phyloP scores from a whole-genome alignment of 2,888 invertebrate genomes.

The Oeneis ivallda region DNA sequence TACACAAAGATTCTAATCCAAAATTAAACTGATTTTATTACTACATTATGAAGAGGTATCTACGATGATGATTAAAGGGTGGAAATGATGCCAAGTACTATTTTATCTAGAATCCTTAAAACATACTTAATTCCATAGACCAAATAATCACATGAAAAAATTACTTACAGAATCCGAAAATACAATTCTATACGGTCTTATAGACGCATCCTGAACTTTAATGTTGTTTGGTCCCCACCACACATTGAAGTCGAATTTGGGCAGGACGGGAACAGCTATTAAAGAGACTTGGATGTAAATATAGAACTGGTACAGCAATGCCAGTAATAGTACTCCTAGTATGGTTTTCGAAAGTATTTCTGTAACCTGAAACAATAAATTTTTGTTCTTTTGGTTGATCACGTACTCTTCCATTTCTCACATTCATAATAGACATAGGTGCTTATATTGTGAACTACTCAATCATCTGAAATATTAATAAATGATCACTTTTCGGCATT shows the following conservation, averaged over 20 bases:
- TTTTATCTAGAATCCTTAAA: too few relatives aligned
- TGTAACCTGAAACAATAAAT: conserved; percentile 44
- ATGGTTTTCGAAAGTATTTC: conserved; percentile 32
- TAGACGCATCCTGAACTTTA: conserved; percentile 65
- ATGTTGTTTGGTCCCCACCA: conserved; percentile 64
- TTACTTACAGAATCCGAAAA: conserved; percentile 81
- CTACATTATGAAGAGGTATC: too few relatives aligned
- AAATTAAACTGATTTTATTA: too few relatives aligned
- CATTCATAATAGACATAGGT: too few relatives aligned
- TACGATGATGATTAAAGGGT: too few relatives aligned
- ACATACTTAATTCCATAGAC: too few relatives aligned
- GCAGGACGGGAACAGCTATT: conserved; percentile 54
- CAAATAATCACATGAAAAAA: not conserved
- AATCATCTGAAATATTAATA: too few relatives aligned
- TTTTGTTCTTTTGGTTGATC: not conserved
- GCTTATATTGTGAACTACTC: too few relatives aligned
- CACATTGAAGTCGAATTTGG: conserved; percentile 54
- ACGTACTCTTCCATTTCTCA: too few relatives aligned
- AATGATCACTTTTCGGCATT: too few relatives aligned
- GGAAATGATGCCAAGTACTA: too few relatives aligned
- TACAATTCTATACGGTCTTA: conserved; percentile 83
- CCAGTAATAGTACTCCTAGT: conserved; percentile 42
- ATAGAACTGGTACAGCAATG: conserved; percentile 48
- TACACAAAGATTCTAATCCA: too few relatives aligned
- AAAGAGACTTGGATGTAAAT: conserved; percentile 34